phyloP scores from a whole-genome alignment of 2,113 vertebrate species.

The Corythornis cristatus region DNA sequence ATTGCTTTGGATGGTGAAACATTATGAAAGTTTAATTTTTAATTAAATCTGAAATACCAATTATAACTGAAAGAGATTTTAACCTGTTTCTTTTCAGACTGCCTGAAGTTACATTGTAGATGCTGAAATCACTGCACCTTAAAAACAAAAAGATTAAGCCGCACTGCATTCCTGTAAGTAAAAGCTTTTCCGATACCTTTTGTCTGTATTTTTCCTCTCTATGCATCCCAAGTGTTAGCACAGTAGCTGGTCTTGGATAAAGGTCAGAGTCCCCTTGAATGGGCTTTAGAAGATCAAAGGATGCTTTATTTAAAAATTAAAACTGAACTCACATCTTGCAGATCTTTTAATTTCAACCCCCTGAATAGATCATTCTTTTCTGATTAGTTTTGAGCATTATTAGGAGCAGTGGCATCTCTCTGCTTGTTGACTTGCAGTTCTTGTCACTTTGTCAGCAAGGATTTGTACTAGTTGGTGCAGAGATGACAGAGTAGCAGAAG shows the following conservation, averaged over 20 bases:
- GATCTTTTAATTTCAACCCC: conserved; percentile 60
- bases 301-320: conserved; percentile 65
- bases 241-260: conserved; percentile 68
- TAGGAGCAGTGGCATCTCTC: conserved; percentile 14
- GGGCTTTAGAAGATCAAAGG: conserved; percentile 70
- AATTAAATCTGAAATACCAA: conserved; percentile 90
- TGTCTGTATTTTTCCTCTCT: conserved; percentile 68
- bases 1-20: conserved; percentile 88
- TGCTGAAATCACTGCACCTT: conserved; percentile 85
- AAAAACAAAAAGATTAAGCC: conserved; percentile 82
- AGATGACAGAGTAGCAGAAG: conserved; percentile 51
- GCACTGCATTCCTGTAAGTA: conserved; percentile 80
- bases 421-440: conserved; percentile 43
- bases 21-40: conserved; percentile 92
- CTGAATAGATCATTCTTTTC: conserved; percentile 63
- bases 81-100: conserved; percentile 90
- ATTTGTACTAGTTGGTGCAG: conserved; percentile 27
- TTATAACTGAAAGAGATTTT: conserved; percentile 90
- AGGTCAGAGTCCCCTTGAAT: conserved; percentile 72
- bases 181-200: conserved; percentile 73
- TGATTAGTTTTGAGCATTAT: conserved; percentile 63
- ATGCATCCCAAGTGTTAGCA: conserved; percentile 68
- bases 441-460: conserved; percentile 38
- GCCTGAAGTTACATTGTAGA: conserved; percentile 84
- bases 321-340: conserved; percentile 34